Conservation (phyloP, 1,140 invertebrate species). For the Vanessa atalanta region DNA sequence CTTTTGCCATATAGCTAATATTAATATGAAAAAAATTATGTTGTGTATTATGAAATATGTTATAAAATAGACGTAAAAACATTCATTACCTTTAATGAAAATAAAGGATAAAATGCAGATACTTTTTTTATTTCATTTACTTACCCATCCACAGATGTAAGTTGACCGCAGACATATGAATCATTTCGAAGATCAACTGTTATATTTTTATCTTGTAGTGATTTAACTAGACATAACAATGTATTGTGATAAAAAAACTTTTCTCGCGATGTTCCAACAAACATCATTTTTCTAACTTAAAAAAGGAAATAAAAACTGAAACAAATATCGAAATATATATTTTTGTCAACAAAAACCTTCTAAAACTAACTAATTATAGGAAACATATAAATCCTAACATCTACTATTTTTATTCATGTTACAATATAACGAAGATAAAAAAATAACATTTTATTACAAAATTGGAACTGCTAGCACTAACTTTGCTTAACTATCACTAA, state of each 20-base stretch:
- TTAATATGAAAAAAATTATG: no score
- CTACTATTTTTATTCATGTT: not conserved
- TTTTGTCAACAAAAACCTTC: not conserved
- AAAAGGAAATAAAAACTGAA: constrained; percentile 2
- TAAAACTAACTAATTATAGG: not conserved
- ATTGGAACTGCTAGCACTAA: constrained; percentile 13
- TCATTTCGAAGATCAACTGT: constrained; percentile 86
- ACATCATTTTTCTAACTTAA: constrained; percentile 39
- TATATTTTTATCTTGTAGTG: constrained; percentile 83
- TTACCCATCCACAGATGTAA: constrained; percentile 83
- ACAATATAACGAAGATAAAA: not conserved
- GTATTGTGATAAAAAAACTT: constrained; percentile 81
- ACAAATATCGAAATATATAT: not conserved
- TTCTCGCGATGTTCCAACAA: constrained; percentile 73
- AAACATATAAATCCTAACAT: not conserved
- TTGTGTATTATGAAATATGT: no score
- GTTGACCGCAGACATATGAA: constrained; percentile 81
- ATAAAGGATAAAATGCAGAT: not conserved
- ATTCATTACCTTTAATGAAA: not conserved
- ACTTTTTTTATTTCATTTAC: constrained; percentile 30
- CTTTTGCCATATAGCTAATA: no score
- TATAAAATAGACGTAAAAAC: not conserved
- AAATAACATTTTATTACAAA: not conserved
- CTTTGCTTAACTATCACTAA: constrained; percentile 67
- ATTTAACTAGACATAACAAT: constrained; percentile 83